These are phyloP conservation scores for Gila orcuttii DNA, from an alignment of 2,113 vertebrate genomes.

Conservation along the genomic window DNA sequence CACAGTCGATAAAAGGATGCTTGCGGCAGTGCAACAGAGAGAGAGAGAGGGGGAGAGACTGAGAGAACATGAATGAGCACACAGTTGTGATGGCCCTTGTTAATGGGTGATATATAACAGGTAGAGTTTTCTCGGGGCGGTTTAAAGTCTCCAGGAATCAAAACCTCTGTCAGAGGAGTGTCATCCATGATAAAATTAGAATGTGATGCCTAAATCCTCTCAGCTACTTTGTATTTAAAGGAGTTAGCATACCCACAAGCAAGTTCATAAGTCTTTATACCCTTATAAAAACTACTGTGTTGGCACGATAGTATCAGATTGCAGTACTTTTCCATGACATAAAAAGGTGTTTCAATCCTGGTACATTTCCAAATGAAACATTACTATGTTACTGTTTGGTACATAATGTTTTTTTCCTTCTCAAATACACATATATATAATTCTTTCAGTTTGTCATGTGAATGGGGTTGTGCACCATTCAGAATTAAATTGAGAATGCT, in stretches of 20 bases:
- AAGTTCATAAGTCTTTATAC: background rate
- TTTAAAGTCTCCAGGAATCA: slow-evolving; percentile 26
- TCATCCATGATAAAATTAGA: slow-evolving; percentile 23
- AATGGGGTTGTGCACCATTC: background rate
- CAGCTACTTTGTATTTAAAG: slow-evolving; percentile 22
- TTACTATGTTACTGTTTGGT: too few species aligned
- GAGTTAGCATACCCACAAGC: background rate
- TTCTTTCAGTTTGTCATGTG: background rate
- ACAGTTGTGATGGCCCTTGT: slow-evolving; percentile 21
- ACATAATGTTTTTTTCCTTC: background rate
- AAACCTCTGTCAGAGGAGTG: background rate
- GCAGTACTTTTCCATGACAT: too few species aligned
- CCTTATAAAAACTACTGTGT: background rate
- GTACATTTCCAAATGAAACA: background rate
- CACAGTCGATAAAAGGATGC: slow-evolving; percentile 37
- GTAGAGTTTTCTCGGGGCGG: background rate
- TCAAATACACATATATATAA: background rate
- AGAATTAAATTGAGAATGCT: background rate
- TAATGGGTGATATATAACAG: slow-evolving; percentile 29
- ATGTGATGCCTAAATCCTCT: background rate
- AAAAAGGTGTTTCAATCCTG: background rate
- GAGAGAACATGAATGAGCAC: background rate
- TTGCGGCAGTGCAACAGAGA: slow-evolving; percentile 21
- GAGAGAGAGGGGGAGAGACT: background rate
- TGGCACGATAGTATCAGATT: background rate